A percentile compares a stretch with the other conserved stretches of the same genome.
Conservation (phyloP, 2,888 invertebrate genomes). For the Pollenia griseotomentosa region DNA sequence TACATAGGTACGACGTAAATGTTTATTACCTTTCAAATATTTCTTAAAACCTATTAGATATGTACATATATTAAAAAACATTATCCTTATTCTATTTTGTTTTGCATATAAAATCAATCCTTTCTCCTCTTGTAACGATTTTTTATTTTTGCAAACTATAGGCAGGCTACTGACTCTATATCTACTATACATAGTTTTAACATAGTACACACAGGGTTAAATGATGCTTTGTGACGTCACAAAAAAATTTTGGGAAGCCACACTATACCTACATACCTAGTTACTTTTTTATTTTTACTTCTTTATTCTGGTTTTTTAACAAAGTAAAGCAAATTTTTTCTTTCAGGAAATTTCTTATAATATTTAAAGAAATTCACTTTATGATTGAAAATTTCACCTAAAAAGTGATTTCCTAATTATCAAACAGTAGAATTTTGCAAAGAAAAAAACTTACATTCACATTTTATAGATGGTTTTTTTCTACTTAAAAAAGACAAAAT, state of each 20-base stretch:
- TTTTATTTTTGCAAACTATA: constrained; percentile 34
- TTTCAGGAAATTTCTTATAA: constrained; percentile 7
- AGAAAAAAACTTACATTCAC: constrained; percentile 61
- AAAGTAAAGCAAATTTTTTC: constrained; percentile 16
- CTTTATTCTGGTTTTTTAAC: constrained; percentile 12
- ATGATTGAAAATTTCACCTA: neutral
- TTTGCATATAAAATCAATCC: neutral
- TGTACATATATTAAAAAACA: no score
- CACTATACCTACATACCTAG: constrained; percentile 34
- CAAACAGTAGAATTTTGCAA: constrained; percentile 37
- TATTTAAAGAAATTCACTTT: neutral
- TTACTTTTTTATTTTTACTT: constrained; percentile 27
- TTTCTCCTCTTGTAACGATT: neutral
- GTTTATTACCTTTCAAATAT: no score
- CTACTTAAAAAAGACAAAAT: constrained; percentile 62
- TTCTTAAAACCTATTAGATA: no score
- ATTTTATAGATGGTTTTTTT: constrained; percentile 55
- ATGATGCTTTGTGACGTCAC: constrained; percentile 70
- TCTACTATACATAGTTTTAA: neutral
- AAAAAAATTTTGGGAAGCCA: constrained; percentile 51
- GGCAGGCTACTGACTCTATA: constrained; percentile 56
- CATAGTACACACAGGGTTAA: constrained; percentile 31
- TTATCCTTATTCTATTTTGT: no score
- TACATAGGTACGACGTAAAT: no score
- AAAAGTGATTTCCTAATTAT: constrained; percentile 35